These are phyloP conservation scores for Narcine bancroftii DNA, from an alignment of 2,113 vertebrate species.

Conservation along the genomic window DNA sequence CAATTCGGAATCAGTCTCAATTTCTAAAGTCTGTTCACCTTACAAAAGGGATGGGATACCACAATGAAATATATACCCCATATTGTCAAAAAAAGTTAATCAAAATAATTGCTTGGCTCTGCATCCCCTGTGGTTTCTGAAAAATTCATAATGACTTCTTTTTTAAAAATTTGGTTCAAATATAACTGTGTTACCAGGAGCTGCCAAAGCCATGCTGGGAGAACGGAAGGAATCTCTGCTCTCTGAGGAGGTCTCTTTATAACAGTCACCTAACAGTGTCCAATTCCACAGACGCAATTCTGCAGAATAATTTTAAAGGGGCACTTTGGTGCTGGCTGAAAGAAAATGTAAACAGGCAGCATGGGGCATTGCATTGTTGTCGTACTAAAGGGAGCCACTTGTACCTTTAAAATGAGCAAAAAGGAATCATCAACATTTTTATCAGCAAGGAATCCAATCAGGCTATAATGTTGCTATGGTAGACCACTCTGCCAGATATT, in stretches of 20 bases:
- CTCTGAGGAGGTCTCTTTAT: slow-evolving; percentile 1
- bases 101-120: background rate
- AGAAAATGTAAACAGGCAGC: background rate
- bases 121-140: background rate
- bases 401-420: background rate
- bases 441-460: slow-evolving; percentile 7
- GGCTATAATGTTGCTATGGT: background rate
- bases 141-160: slow-evolving; percentile 27
- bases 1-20: background rate
- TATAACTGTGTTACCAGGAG: background rate
- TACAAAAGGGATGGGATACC: background rate
- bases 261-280: background rate
- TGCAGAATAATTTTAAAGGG: background rate
- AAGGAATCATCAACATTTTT: background rate
- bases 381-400: background rate
- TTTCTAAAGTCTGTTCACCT: background rate
- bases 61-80: background rate
- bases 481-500: background rate
- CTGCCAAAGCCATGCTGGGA: background rate
- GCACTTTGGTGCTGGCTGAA: background rate
- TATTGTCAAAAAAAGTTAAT: background rate
- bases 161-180: slow-evolving; percentile 26
- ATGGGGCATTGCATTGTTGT: background rate
- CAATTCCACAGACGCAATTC: background rate
- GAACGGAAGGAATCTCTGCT: background rate